phyloP scores from a whole-genome alignment of 2,113 vertebrate genomes.

The Morphnarchus princeps region DNA sequence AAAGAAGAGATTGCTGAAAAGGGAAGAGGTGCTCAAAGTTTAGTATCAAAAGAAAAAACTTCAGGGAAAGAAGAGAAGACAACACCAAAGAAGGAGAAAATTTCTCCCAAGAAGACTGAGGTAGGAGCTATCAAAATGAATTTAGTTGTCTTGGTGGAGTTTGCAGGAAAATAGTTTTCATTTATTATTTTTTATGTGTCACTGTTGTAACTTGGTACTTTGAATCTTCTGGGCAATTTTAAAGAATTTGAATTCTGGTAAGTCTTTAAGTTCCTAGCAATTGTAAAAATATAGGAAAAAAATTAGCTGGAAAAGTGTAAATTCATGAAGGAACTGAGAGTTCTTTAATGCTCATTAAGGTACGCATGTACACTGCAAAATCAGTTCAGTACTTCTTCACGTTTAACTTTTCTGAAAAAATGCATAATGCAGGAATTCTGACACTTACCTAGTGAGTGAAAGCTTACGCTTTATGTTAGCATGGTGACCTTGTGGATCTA shows the following conservation, averaged over 20 bases:
- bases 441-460: neutral
- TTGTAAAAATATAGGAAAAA: neutral
- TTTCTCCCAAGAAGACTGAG: constrained; percentile 85
- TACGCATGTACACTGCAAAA: neutral
- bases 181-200: neutral
- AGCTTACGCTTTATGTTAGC: neutral
- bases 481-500: neutral
- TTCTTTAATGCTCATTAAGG: neutral
- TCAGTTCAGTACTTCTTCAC: neutral
- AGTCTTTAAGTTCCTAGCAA: neutral
- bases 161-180: neutral
- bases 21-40: constrained; percentile 8
- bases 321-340: neutral
- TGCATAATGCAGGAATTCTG: neutral
- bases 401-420: neutral
- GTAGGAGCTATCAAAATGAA: constrained; percentile 63
- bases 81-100: constrained; percentile 74
- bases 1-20: constrained; percentile 60
- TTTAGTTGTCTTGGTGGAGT: neutral
- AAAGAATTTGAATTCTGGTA: neutral
- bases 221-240: neutral
- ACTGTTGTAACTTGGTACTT: neutral
- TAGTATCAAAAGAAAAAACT: constrained; percentile 64
- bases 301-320: neutral
- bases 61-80: constrained; percentile 66